Conservation (phyloP, 2,888 invertebrate species). For the Drosophila pseudotakahashii region DNA sequence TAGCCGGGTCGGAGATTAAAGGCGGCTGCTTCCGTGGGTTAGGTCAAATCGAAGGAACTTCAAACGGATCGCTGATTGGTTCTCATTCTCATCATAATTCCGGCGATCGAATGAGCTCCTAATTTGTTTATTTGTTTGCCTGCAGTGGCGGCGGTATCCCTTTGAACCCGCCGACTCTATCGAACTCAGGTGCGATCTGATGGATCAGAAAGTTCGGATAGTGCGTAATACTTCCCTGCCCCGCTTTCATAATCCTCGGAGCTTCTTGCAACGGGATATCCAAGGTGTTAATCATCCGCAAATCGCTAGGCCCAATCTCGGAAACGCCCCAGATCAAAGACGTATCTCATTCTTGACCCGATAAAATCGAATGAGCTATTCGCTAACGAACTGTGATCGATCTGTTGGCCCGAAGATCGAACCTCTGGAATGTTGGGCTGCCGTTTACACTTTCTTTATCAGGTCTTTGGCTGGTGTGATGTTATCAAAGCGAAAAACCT, state of each 20-base stretch:
- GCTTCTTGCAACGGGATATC: constrained; percentile 10
- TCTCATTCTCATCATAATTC: constrained; percentile 56
- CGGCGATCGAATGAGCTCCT: constrained; percentile 48
- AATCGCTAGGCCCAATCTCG: constrained; percentile 34
- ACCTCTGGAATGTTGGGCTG: not conserved
- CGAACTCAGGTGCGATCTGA: constrained; percentile 67
- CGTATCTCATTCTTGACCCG: constrained; percentile 44
- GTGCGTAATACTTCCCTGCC: constrained; percentile 9
- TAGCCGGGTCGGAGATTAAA: constrained; percentile 64
- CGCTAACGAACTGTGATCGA: constrained; percentile 44
- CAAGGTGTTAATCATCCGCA: constrained; percentile 65
- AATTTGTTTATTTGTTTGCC: constrained; percentile 58
- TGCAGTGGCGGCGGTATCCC: constrained; percentile 33
- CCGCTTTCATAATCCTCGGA: constrained; percentile 7
- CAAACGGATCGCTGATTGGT: constrained; percentile 48
- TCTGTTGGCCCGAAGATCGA: constrained; percentile 1
- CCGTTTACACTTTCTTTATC: constrained; percentile 24
- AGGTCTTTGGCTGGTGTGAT: constrained; percentile 28
- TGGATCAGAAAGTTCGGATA: constrained; percentile 23
- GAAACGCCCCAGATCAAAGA: constrained; percentile 60
- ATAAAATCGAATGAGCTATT: constrained; percentile 63
- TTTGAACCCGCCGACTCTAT: constrained; percentile 65
- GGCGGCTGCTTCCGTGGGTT: constrained; percentile 55
- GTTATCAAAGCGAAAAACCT: constrained; percentile 13
- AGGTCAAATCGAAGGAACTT: constrained; percentile 44